These are phyloP conservation scores for Allobates femoralis DNA, from an alignment of 2,797 vertebrate species.

Conservation along the genomic window DNA sequence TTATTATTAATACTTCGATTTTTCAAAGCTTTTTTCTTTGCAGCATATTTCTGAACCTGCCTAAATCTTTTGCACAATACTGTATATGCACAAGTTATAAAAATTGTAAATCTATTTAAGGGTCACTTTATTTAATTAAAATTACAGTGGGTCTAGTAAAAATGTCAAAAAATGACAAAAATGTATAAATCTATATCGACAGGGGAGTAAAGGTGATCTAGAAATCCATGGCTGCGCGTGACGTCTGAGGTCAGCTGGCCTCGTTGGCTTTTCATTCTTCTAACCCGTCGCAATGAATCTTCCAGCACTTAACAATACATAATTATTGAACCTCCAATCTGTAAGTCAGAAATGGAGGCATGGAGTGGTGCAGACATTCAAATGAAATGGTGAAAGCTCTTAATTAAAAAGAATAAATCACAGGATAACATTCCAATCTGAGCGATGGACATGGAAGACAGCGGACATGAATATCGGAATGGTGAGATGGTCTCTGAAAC, in stretches of 20 bases:
- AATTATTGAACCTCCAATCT: conserved; percentile 71
- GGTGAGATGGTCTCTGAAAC: conserved; percentile 34
- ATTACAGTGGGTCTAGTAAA: background rate
- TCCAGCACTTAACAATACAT: conserved; percentile 70
- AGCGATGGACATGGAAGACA: background rate
- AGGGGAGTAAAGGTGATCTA: background rate
- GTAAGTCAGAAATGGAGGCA: conserved; percentile 71
- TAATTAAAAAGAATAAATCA: conserved; percentile 72
- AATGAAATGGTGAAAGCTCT: conserved; percentile 72
- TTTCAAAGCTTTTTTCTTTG: too few relatives aligned
- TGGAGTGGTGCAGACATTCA: conserved; percentile 70
- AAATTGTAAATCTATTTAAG: too few relatives aligned
- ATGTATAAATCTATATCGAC: background rate
- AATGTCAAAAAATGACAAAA: background rate
- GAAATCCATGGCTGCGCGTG: background rate
- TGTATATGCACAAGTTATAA: too few relatives aligned
- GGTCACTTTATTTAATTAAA: background rate
- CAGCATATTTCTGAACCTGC: too few relatives aligned
- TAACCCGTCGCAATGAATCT: conserved; percentile 54
- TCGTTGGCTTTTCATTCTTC: background rate
- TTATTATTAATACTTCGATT: too few relatives aligned
- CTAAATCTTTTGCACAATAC: too few relatives aligned
- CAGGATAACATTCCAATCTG: conserved; percentile 42
- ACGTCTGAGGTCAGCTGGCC: background rate
- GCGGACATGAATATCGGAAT: conserved; percentile 50